These are phyloP conservation scores for Subanguina moxae DNA, from an alignment of 1,140 invertebrate genomes.

Conservation along the genomic window DNA sequence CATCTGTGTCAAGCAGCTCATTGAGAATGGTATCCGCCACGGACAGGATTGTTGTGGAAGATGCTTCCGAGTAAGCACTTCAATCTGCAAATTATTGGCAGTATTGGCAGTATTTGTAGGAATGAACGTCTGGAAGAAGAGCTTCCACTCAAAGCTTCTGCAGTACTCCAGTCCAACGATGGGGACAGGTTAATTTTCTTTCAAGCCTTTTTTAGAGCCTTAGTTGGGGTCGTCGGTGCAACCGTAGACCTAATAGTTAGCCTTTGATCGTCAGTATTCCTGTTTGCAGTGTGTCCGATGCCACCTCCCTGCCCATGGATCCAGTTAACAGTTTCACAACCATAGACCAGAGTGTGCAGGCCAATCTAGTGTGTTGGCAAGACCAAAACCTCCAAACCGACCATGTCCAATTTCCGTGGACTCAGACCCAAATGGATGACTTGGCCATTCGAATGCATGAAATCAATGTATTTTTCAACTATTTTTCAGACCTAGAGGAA, in stretches of 20 bases:
- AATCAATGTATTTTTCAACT: constrained; percentile 2
- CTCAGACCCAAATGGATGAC: constrained; percentile 23
- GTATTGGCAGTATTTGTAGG: too few relatives aligned
- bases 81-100: too few relatives aligned
- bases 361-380: constrained; percentile 40
- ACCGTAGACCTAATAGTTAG: too few relatives aligned
- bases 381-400: constrained; percentile 34
- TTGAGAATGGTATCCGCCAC: too few relatives aligned
- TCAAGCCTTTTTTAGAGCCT: too few relatives aligned
- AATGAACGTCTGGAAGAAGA: too few relatives aligned
- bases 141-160: neutral
- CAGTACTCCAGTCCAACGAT: neutral
- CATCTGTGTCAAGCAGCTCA: too few relatives aligned
- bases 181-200: too few relatives aligned
- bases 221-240: too few relatives aligned
- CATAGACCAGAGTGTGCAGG: constrained; percentile 26
- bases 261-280: too few relatives aligned
- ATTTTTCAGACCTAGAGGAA: neutral
- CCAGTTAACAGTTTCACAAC: constrained; percentile 18
- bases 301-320: constrained; percentile 55
- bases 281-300: constrained; percentile 42
- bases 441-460: neutral
- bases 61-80: too few relatives aligned
- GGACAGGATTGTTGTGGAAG: too few relatives aligned
- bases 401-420: constrained; percentile 28